Percentiles rank a stretch among this genome's conserved stretches.
Evolutionary conservation across 2,113 vertebrate genomes (phyloP).

Genomic region (Plestiodon gilberti): DNA sequence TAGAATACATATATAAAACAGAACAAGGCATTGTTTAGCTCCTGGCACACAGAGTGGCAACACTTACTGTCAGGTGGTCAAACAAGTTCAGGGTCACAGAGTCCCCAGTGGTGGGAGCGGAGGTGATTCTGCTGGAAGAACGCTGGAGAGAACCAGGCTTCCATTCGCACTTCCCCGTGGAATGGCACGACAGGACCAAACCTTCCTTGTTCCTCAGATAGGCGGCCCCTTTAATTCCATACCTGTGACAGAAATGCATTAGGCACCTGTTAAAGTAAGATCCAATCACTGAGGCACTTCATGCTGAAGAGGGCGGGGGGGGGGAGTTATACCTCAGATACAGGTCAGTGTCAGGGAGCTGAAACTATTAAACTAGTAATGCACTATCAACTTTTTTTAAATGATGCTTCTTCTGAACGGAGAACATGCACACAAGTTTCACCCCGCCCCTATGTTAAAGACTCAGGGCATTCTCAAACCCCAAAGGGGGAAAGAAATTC

Average conservation of each 20-base stretch:
- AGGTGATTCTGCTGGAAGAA: constrained; percentile 81
- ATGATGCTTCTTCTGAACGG: neutral
- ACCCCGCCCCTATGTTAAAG: neutral
- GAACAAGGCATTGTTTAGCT: accelerated
- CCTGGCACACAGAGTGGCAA: neutral
- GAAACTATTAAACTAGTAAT: neutral
- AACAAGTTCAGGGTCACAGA: constrained; percentile 86
- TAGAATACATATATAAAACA: too few species aligned
- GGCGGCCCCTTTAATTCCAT: constrained; percentile 89
- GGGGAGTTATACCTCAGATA: too few species aligned
- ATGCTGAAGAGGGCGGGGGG: too few species aligned
- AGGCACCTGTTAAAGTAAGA: neutral
- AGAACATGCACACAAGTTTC: neutral
- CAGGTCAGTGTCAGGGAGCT: neutral
- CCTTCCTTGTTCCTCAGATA: constrained; percentile 90
- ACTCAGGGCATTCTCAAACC: neutral
- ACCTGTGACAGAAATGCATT: constrained; percentile 72
- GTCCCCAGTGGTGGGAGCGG: constrained; percentile 72
- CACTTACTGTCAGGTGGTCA: constrained; percentile 90
- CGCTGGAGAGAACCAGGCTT: constrained; percentile 82
- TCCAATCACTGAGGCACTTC: neutral
- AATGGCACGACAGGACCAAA: constrained; percentile 78
- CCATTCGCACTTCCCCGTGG: constrained; percentile 81
- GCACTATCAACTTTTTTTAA: too few species aligned
- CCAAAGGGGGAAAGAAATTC: too few species aligned